These are phyloP conservation scores for Cacatua alba DNA, from an alignment of 2,113 vertebrate genomes.

Conservation along the genomic window DNA sequence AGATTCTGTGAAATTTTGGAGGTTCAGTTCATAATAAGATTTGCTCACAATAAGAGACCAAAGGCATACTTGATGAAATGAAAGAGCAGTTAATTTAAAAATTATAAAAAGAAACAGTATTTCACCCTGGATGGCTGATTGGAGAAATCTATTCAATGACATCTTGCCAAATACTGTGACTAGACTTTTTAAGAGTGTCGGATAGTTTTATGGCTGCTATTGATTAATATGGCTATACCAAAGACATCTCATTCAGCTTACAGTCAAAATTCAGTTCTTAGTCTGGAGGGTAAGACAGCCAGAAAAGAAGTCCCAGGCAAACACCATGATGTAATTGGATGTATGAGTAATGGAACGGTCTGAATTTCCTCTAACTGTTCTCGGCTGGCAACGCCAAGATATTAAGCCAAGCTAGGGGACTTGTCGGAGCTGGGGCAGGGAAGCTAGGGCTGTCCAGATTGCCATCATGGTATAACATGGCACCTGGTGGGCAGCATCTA, in stretches of 20 bases:
- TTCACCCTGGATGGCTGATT: conserved; percentile 27
- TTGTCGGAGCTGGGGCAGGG: not conserved
- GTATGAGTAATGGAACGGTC: conserved; percentile 16
- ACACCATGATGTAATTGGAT: conserved; percentile 37
- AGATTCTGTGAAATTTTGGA: conserved; percentile 9
- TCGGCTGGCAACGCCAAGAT: not conserved
- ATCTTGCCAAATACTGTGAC: conserved; percentile 53
- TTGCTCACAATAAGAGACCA: conserved; percentile 16
- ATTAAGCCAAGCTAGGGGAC: not conserved
- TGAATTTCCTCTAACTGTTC: conserved; percentile 9
- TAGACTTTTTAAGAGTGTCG: conserved; percentile 4
- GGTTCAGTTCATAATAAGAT: not conserved
- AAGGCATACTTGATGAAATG: conserved; percentile 40
- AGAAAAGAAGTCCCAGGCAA: conserved; percentile 13
- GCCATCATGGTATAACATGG: not conserved
- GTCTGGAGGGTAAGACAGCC: not conserved
- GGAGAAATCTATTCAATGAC: conserved; percentile 39
- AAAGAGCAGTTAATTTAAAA: conserved; percentile 49
- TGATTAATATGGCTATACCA: conserved; percentile 37
- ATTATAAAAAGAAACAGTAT: conserved; percentile 38
- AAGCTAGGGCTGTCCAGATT: not conserved
- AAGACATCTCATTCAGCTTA: conserved; percentile 22
- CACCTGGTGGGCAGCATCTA: not conserved
- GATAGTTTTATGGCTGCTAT: conserved; percentile 44
- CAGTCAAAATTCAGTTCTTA: conserved; percentile 22